Conservation (phyloP, 2,113 vertebrate genomes). For the Laterallus jamaicensis region DNA sequence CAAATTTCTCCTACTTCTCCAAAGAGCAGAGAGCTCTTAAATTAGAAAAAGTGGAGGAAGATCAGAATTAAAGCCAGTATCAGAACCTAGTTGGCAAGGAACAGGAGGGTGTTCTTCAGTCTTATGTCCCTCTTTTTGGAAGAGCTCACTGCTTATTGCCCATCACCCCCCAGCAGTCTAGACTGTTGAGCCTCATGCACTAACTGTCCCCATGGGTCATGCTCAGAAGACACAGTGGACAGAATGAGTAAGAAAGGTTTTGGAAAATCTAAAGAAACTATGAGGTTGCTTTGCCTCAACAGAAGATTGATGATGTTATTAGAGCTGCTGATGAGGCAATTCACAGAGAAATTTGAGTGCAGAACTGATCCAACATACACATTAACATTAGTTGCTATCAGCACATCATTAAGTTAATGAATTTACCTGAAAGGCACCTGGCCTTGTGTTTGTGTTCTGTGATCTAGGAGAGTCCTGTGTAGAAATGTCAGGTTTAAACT, state of each 20-base stretch:
- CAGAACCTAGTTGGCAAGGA: not conserved
- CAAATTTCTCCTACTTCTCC: not conserved
- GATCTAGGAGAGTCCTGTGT: constrained; percentile 65
- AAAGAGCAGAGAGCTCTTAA: not conserved
- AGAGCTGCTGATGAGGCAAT: not conserved
- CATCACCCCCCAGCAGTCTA: not conserved
- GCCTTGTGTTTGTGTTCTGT: constrained; percentile 65
- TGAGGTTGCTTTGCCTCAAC: not conserved
- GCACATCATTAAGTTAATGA: not conserved
- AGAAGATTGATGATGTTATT: not conserved
- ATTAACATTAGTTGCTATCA: not conserved
- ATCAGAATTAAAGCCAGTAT: not conserved
- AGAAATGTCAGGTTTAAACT: constrained; percentile 75
- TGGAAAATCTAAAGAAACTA: not conserved
- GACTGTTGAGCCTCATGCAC: not conserved
- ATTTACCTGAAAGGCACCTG: constrained; percentile 76
- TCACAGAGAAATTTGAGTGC: not conserved
- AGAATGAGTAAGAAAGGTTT: not conserved
- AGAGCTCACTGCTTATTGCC: not conserved
- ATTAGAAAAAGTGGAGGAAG: not conserved
- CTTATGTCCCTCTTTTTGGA: not conserved
- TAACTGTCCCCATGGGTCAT: not conserved
- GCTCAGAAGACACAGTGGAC: not conserved
- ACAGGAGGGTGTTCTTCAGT: not conserved
- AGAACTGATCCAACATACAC: not conserved